phyloP scores from a whole-genome alignment of 2,113 vertebrate species.

The Mesoclemmys tuberculata region DNA sequence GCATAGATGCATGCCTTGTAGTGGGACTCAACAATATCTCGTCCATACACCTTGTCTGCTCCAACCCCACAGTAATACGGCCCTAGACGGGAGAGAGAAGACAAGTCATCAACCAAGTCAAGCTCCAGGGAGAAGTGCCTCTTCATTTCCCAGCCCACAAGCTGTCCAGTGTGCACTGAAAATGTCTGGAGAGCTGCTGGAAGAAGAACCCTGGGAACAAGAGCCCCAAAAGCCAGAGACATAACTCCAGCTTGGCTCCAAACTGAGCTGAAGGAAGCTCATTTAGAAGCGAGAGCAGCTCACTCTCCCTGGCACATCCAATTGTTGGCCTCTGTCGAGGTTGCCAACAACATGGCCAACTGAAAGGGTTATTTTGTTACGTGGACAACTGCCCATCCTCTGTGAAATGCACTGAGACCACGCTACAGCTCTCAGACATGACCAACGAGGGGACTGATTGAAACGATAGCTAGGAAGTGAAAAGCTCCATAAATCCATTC shows the following conservation, averaged over 20 bases:
- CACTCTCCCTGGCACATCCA: fast-evolving
- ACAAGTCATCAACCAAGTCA: neutral
- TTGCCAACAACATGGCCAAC: neutral
- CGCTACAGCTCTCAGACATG: neutral
- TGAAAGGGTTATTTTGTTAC: neutral
- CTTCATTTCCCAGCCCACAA: neutral
- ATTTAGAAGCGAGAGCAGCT: too few relatives aligned
- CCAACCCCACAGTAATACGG: constrained; percentile 91
- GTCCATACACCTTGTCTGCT: constrained; percentile 82
- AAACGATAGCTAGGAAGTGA: neutral
- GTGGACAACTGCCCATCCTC: neutral
- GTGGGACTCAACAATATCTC: constrained; percentile 87
- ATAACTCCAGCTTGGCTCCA: neutral
- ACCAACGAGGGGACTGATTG: neutral
- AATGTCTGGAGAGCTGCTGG: neutral
- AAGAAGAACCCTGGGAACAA: neutral
- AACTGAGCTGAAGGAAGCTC: neutral
- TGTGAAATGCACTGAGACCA: neutral
- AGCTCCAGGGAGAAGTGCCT: neutral
- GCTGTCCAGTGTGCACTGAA: neutral
- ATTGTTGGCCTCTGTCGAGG: fast-evolving
- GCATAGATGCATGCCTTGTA: constrained; percentile 86
- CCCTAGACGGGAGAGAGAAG: constrained; percentile 69
- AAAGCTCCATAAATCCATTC: neutral
- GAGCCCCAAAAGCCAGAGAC: neutral